A percentile compares a stretch with the other conserved stretches of the same genome.
Evolutionary conservation across 2,888 invertebrate species (phyloP).

Genomic region (Aproaerema taeniolella): DNA sequence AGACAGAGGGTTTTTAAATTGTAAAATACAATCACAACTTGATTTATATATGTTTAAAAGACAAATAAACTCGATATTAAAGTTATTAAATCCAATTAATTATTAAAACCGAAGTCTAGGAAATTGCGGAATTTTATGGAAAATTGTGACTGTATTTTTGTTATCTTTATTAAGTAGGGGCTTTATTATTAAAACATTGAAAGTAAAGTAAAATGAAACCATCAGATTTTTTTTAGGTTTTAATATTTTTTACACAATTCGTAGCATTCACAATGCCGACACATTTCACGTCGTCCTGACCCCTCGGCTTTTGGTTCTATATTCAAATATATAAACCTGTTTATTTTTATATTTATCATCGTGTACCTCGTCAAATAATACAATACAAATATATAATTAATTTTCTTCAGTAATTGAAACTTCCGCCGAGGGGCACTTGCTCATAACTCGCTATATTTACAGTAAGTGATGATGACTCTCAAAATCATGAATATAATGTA

Average conservation of each 20-base stretch:
- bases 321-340: slow-evolving; percentile 48
- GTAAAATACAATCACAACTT: too few species aligned
- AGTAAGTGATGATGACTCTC: slow-evolving; percentile 68
- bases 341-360: slow-evolving; percentile 43
- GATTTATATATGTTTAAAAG: too few species aligned
- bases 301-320: slow-evolving; percentile 47
- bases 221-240: slow-evolving; percentile 68
- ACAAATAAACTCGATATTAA: too few species aligned
- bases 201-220: slow-evolving; percentile 69
- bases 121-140: too few species aligned
- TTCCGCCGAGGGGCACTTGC: slow-evolving; percentile 58
- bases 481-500: slow-evolving; percentile 71
- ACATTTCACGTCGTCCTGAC: slow-evolving; percentile 51
- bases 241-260: slow-evolving; percentile 79
- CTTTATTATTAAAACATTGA: not conserved
- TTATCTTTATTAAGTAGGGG: not conserved
- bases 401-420: slow-evolving; percentile 40
- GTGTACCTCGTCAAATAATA: slow-evolving; percentile 57
- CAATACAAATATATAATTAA: slow-evolving; percentile 70
- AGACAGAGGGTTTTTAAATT: too few species aligned
- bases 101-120: too few species aligned
- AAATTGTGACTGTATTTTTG: slow-evolving; percentile 1
- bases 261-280: slow-evolving; percentile 79
- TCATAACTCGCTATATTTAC: slow-evolving; percentile 71
- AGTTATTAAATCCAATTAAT: too few species aligned